Evolutionary conservation across 1,140 invertebrate genomes (phyloP), one percentile per base, ranked within the genome.

Genomic region (Hylyphantes graminicola): DNA sequence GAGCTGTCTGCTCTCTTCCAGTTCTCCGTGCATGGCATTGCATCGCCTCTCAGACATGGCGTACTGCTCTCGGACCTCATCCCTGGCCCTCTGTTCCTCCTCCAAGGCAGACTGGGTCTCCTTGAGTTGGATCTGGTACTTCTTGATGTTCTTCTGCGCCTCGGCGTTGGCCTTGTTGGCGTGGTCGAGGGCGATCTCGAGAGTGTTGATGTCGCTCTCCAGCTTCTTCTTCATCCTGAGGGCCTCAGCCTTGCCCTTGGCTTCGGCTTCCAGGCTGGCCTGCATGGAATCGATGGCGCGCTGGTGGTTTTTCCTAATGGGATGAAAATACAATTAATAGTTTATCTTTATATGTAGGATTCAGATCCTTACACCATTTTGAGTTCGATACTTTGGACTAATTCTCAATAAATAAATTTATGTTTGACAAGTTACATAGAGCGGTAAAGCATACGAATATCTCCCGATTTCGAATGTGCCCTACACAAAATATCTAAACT

Each of bases 211-310:
- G 92, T 99, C 98, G 87, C 96, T 95, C 92, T 99, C 98, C 88
- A 99, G 92, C 92, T 99, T 99, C 95, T 99, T 99, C 95, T 99
- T 99, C 95, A 99, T 96, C 91, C 97, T 95, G 87, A 99, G 93
- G 87, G 98, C 97, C 93, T 99, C 98, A 92, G 97, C 96, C 92
- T 99, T 99, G 88, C 97, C 97, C 93, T 98, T 98, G 89, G 97
- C 95, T 92, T 99, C 98, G 89, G 97, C 96, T 93, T 99, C 98
- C 87, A 99, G 93, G 88, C 96, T 97, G 87, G 97, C 97, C 92
- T 99, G 97, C 96, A 99, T 99, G 88, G 97, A 98, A 91, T 99
- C 98, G 88, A 99, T 93, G 83, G 97, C 96, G 87, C 98, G 95
- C 92, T 99, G 97, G 92, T 99, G 98, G 91, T 99, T 99, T 93